Conservation (phyloP, 2,888 invertebrate genomes). For the Phrixothrix hirtus region DNA sequence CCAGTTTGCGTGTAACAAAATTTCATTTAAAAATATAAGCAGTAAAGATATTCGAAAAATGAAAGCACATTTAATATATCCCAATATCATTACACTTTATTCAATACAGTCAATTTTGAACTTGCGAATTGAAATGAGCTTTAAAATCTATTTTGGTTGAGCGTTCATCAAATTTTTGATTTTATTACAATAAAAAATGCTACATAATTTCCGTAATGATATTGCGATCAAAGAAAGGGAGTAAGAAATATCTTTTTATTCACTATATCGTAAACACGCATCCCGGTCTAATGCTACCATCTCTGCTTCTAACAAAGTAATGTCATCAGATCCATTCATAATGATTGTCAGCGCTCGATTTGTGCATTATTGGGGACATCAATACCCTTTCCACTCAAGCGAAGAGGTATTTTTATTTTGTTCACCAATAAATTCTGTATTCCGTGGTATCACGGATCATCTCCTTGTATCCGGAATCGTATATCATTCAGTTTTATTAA, state of each 20-base stretch:
- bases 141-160: no score
- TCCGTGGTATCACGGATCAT: constrained; percentile 40
- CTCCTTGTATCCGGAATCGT: constrained; percentile 37
- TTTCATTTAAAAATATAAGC: constrained; percentile 1
- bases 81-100: no score
- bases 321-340: constrained; percentile 33
- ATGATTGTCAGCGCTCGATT: constrained; percentile 37
- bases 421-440: constrained; percentile 38
- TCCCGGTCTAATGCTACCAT: constrained; percentile 26
- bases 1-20: constrained; percentile 25
- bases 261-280: constrained; percentile 28
- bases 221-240: no score
- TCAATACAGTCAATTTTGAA: no score
- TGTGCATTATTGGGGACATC: constrained; percentile 37
- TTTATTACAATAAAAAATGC: no score
- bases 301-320: constrained; percentile 32
- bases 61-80: no score
- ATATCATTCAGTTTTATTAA: constrained; percentile 36
- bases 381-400: constrained; percentile 36
- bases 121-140: no score
- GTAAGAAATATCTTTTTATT: no score
- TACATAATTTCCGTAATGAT: no score
- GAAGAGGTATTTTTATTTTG: constrained; percentile 39
- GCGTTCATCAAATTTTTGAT: no score
- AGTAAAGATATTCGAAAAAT: not conserved